A percentile compares a stretch with the other conserved stretches of the same genome.
Conservation (phyloP, 2,888 invertebrate species). For the Rhynchonema sp. region DNA sequence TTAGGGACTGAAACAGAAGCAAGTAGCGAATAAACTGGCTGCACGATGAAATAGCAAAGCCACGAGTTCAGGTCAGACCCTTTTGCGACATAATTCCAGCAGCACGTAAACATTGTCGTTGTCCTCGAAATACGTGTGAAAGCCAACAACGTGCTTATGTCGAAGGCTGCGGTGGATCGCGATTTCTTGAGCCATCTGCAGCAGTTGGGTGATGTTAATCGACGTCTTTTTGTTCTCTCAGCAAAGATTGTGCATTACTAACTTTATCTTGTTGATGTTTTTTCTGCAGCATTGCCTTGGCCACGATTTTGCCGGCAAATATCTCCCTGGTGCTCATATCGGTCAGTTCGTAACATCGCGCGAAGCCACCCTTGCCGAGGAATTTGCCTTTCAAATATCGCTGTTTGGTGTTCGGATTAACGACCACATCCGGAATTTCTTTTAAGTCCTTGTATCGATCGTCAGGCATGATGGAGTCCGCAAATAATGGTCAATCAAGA, state of each 20-base stretch:
- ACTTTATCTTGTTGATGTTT: conserved; percentile 92
- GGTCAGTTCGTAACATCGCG: conserved; percentile 88
- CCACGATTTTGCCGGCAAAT: conserved; percentile 88
- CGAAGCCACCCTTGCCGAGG: conserved; percentile 63
- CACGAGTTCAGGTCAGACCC: conserved; percentile 42
- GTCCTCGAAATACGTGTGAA: conserved; percentile 88
- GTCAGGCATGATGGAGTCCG: background rate
- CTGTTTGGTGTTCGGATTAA: conserved; percentile 50
- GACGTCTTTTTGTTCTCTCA: too few species aligned
- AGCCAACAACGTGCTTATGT: conserved; percentile 79
- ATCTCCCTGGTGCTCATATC: conserved; percentile 55
- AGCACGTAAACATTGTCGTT: conserved; percentile 76
- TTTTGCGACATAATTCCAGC: conserved; percentile 74
- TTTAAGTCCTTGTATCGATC: background rate
- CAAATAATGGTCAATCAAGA: too few species aligned
- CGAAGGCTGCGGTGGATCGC: conserved; percentile 68
- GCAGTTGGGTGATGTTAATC: too few species aligned
- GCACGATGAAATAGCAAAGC: background rate
- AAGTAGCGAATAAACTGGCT: too few species aligned
- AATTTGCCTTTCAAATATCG: conserved; percentile 51
- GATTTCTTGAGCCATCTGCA: conserved; percentile 53
- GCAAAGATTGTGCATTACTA: too few species aligned
- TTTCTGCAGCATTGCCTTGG: conserved; percentile 75
- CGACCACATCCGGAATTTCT: conserved; percentile 57
- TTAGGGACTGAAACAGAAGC: conserved; percentile 58